These are phyloP conservation scores for Paralichthys olivaceus DNA, from an alignment of 2,113 vertebrate species.

Conservation along the genomic window DNA sequence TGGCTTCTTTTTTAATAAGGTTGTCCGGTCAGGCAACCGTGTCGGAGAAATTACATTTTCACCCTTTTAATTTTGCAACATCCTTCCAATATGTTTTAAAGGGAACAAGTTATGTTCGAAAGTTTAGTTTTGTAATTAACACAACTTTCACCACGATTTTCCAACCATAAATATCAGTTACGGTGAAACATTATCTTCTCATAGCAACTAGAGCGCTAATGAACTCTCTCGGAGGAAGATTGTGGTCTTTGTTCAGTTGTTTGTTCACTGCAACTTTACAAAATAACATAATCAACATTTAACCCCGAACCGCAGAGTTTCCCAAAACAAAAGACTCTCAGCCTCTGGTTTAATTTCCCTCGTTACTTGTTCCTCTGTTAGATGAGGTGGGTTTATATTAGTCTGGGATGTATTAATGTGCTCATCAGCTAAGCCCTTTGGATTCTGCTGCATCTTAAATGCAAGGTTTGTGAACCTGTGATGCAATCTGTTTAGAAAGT, in stretches of 20 bases:
- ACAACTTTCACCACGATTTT: neutral
- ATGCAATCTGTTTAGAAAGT: neutral
- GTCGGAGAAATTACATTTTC: neutral
- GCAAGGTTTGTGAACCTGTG: neutral
- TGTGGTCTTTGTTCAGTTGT: too few relatives aligned
- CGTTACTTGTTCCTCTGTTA: constrained; percentile 1
- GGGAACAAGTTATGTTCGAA: neutral
- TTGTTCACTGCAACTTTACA: too few relatives aligned
- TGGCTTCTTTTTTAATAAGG: neutral
- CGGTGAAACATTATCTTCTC: too few relatives aligned
- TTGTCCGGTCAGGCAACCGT: neutral
- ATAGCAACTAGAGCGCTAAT: too few relatives aligned
- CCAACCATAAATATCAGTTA: too few relatives aligned
- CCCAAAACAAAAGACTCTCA: neutral
- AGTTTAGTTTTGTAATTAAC: neutral
- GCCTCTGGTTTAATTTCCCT: neutral
- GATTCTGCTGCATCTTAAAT: neutral
- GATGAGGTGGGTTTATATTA: neutral
- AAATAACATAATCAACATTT: neutral
- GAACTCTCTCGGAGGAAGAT: too few relatives aligned
- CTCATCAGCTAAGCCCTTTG: neutral
- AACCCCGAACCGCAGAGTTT: neutral
- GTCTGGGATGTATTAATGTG: neutral
- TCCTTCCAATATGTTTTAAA: neutral
- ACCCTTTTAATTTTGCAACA: neutral